Evolutionary conservation across 2,113 vertebrate genomes (phyloP), one percentile per base, ranked within the genome.

Genomic region (Thunnus thynnus): DNA sequence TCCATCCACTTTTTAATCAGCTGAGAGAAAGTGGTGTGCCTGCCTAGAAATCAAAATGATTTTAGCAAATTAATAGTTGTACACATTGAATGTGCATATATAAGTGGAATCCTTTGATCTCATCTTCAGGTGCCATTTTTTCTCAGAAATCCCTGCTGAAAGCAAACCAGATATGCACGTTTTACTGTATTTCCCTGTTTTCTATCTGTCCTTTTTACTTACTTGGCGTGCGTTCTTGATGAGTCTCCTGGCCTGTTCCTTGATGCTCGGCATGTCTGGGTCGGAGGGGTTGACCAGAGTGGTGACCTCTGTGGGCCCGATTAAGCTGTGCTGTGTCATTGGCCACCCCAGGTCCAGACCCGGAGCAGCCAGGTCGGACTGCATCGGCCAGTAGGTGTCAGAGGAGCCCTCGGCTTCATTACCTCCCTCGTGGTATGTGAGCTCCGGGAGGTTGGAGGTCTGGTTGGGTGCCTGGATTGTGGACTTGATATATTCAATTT

Each of bases 301-400:
- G 0, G 97, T 99, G 86, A 99, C 98, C 83, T 99, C 98, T 0
- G 98, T 99, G 51, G 95, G 94, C 1, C 97, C 98, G 27, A 96
- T 84, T 65, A 98, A 98, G 73, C 96, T 95, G 64, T 96, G 96
- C 60, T 94, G 94, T 51, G 94, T 94, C 85, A 96, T 80, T 0
- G 98, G 98, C 98, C 98, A 99, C 55, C 98, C 98, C 72, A 99
- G 93, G 73, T 99, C 98, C 36, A 99, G 96, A 55, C 97, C 98
- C 0, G 98, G 98, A 10, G 98, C 96, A 0, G 97, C 97, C 2
- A 97, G 89, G 84, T 99, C 98, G 0, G 98, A 99, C 93, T 99
- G 97, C 92, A 98, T 46, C 0, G 98, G 98, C 98, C 98, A 99
- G 89, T 99, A 99, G n/a, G 98, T 99, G 76, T 98, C 98, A 0